Conservation (phyloP, 2,797 vertebrate species). For the Oreortyx pictus region DNA sequence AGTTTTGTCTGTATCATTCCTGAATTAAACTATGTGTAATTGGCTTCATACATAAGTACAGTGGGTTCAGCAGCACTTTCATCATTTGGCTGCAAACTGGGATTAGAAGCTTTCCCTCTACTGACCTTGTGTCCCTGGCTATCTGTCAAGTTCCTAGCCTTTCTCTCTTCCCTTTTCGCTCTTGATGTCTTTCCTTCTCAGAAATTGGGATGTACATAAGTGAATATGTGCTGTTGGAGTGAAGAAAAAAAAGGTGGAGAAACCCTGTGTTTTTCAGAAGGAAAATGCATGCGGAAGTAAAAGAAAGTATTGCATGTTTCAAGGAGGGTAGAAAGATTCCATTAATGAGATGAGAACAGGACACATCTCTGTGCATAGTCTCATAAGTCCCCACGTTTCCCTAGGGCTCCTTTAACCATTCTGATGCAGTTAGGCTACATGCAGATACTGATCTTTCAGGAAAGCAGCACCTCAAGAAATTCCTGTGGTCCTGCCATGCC, state of each 20-base stretch:
- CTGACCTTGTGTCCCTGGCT: not conserved
- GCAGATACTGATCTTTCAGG: not conserved
- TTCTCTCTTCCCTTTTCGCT: not conserved
- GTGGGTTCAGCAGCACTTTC: not conserved
- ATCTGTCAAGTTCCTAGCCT: not conserved
- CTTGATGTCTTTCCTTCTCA: not conserved
- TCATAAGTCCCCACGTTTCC: not conserved
- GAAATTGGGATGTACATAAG: not conserved
- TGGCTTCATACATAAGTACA: not conserved
- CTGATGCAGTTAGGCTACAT: not conserved
- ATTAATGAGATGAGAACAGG: not conserved
- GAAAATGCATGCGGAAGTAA: not conserved
- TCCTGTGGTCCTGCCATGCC: not conserved
- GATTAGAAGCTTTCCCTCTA: not conserved
- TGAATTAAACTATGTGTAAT: not conserved
- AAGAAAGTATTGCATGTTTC: not conserved
- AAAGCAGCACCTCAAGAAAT: not conserved
- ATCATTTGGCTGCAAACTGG: not conserved
- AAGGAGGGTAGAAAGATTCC: not conserved
- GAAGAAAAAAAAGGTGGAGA: not conserved
- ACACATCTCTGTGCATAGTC: fast-evolving
- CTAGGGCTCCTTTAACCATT: not conserved
- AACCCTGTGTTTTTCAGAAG: not conserved
- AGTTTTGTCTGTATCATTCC: not conserved
- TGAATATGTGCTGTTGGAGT: not conserved